These are phyloP conservation scores for Chrysocyon brachyurus DNA, from an alignment of 2,797 vertebrate genomes.

Conservation along the genomic window DNA sequence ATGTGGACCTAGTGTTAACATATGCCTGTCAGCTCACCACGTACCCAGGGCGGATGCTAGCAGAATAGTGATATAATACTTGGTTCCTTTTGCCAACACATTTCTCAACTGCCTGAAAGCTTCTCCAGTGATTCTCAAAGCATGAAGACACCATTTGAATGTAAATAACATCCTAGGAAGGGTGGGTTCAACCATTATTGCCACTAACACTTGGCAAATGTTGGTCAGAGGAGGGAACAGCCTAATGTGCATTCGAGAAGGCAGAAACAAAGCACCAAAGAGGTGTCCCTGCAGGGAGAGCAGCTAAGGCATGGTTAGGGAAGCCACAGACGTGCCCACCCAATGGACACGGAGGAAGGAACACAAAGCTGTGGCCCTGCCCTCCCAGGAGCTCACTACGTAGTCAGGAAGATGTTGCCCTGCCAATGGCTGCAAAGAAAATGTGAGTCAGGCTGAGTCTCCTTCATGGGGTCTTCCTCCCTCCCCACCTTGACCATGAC, in stretches of 20 bases:
- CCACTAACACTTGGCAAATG: too few relatives aligned
- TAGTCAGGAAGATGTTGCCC: neutral
- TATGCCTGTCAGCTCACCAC: fast-evolving
- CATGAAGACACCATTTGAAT: neutral
- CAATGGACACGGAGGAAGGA: too few relatives aligned
- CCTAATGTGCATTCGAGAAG: neutral
- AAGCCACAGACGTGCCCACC: neutral
- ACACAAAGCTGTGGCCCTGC: neutral
- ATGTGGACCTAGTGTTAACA: neutral
- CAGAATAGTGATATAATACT: neutral
- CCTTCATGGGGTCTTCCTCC: neutral
- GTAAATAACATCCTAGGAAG: neutral
- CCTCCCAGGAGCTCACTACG: neutral
- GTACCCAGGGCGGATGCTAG: neutral
- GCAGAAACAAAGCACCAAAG: neutral
- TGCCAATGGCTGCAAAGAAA: neutral
- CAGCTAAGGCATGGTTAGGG: neutral
- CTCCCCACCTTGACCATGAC: neutral
- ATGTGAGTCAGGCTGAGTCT: neutral
- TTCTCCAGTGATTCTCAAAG: neutral
- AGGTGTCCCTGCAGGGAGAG: neutral
- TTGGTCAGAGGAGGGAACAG: neutral
- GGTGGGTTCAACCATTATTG: too few relatives aligned
- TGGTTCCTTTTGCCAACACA: neutral
- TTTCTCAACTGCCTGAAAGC: neutral